These are phyloP conservation scores for Cranoglanis bouderius DNA, from an alignment of 2,113 vertebrate species.

Conservation along the genomic window DNA sequence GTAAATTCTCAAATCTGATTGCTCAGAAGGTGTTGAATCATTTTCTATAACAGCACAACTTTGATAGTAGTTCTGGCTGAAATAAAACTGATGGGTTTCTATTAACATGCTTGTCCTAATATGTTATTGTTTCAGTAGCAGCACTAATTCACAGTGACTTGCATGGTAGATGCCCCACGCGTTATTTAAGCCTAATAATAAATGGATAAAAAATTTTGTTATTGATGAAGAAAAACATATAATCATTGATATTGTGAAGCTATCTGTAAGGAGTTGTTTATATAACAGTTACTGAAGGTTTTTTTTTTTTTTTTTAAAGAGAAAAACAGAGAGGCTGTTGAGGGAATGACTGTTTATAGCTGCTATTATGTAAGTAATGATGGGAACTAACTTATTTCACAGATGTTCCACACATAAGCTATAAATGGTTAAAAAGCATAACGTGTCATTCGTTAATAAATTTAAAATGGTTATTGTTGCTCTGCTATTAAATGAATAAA, in stretches of 20 bases:
- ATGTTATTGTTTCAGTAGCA: not conserved
- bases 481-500: not conserved
- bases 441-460: not conserved
- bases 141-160: not conserved
- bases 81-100: not conserved
- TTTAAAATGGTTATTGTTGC: not conserved
- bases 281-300: not conserved
- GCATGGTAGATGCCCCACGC: not conserved
- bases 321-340: not conserved
- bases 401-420: not conserved
- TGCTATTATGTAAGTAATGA: not conserved
- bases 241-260: not conserved
- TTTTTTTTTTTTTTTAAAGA: too few species aligned
- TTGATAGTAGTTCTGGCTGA: not conserved
- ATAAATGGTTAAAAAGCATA: not conserved
- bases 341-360: not conserved
- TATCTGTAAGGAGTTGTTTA: not conserved
- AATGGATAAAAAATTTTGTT: not conserved
- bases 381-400: not conserved
- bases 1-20: not conserved
- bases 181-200: not conserved
- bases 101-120: not conserved
- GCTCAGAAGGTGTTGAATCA: not conserved
- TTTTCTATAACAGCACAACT: not conserved
- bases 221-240: not conserved